These are phyloP conservation scores for Icerya purchasi DNA, from an alignment of 2,888 invertebrate species.

Conservation along the genomic window DNA sequence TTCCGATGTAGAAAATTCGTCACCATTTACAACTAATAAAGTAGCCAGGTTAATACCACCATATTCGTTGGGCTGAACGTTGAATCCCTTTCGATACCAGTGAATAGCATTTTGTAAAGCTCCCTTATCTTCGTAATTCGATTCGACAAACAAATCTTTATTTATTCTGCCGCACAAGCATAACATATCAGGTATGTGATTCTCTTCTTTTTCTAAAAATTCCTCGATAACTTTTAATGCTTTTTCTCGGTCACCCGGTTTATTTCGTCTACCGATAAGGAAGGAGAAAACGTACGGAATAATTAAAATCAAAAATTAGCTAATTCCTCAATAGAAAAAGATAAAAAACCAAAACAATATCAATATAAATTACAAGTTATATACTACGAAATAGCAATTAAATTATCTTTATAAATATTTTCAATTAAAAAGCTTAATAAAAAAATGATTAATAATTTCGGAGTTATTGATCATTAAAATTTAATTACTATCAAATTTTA, in stretches of 20 bases:
- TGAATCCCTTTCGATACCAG: conserved; percentile 95
- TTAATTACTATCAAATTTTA: no score
- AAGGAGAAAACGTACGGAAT: neutral
- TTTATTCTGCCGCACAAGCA: conserved; percentile 95
- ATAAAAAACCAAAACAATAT: neutral
- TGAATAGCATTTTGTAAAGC: conserved; percentile 80
- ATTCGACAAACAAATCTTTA: conserved; percentile 92
- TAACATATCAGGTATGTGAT: conserved; percentile 88
- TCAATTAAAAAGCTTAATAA: no score
- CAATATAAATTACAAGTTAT: no score
- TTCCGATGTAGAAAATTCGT: conserved; percentile 77
- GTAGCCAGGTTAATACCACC: conserved; percentile 98
- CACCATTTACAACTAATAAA: conserved; percentile 83
- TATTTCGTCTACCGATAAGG: conserved; percentile 46
- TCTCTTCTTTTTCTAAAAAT: conserved; percentile 79
- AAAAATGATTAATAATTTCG: no score
- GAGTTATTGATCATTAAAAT: no score
- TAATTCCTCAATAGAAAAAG: neutral
- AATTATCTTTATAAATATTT: no score
- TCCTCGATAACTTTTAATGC: conserved; percentile 78
- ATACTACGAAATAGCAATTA: no score
- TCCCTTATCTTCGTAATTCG: conserved; percentile 67
- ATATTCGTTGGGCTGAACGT: conserved; percentile 95
- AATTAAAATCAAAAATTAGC: neutral
- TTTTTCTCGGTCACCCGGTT: conserved; percentile 80